phyloP scores from a whole-genome alignment of 2,113 vertebrate species.

The Syngnathus scovelli region DNA sequence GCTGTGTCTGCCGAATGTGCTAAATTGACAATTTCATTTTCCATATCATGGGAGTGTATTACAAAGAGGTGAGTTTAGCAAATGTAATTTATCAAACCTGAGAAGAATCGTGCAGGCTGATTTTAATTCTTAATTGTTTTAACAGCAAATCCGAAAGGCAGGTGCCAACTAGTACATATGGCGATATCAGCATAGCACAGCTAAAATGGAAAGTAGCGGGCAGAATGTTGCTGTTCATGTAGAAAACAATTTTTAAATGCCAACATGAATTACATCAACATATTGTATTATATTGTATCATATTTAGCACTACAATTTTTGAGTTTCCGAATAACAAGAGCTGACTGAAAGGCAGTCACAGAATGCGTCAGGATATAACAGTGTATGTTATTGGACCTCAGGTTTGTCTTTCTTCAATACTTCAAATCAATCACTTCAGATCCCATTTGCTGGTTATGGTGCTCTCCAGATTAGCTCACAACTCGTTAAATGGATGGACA shows the following conservation, averaged over 20 bases:
- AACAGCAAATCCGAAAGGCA: background rate
- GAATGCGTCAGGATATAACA: no score
- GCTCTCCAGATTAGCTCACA: no score
- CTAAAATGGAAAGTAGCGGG: background rate
- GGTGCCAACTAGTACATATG: no score
- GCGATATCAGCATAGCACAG: background rate
- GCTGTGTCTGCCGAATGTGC: background rate
- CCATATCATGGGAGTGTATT: background rate
- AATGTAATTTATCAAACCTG: background rate
- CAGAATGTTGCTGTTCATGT: background rate
- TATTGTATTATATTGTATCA: background rate
- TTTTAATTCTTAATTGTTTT: background rate
- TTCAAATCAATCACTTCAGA: no score
- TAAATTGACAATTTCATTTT: background rate
- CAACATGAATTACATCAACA: background rate
- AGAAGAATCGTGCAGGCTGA: background rate
- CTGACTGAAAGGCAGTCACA: background rate
- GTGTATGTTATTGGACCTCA: no score
- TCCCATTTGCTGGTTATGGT: no score
- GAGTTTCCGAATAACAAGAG: background rate
- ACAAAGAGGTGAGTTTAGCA: background rate
- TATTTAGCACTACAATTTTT: background rate
- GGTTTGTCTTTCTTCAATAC: no score
- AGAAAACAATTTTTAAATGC: background rate
- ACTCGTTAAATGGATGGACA: no score